Base-by-base conservation (phyloP, 2,888 invertebrate genomes). In the Galerucella pusilla region DNA sequence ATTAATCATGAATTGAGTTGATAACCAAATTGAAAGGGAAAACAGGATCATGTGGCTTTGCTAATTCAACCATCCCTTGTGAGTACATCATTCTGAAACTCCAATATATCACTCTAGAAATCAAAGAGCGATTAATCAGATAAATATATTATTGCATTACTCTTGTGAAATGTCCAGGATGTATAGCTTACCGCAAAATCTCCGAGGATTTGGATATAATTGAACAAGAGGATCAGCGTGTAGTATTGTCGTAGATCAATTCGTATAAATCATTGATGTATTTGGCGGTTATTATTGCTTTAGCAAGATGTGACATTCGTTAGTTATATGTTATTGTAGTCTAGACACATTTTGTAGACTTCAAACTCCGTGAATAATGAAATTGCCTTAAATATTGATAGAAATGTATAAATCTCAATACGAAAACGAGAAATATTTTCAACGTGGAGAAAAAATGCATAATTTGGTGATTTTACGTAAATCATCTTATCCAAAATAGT, bases 101-200 rank as follows among this genome's bases (percentile, higher is more conserved):
- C 35, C 65, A 12, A 71, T 71, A 71, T 59, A 71, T 71, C 71
- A 71, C 65, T 46, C 42, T 20, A 6, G 46, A 65, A 71, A 71
- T 71, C 65, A 71, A 71, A 71, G 57, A 61, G 71, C 71, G 71
- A 65, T 71, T 71, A 71, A 71, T 71, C 71, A 71, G 65, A 28
- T 71, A 65, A 65, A 71, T 65, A 57, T 65, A 65, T 71, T 65
- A 71, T 71, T 57, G 65, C 25, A 57, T 71, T 65, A 25, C 71
- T 71, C 28, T 46, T 65, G 25, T 16, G 54, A 57, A 68, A 54
- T 65, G 25, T 12, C 57, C 35, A 35, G 42, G 20, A 63, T 63
- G 14, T 63, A 9, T 14, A 63, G 63, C 35, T 63, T 63, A 63
- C 68, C 35, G 28, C 16, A 45, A 3, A 20, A 20, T 65, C 70